Evolutionary conservation across 2,888 invertebrate species (phyloP), one percentile per base, ranked within the genome.

Genomic region (Patella ulyssiponensis): DNA sequence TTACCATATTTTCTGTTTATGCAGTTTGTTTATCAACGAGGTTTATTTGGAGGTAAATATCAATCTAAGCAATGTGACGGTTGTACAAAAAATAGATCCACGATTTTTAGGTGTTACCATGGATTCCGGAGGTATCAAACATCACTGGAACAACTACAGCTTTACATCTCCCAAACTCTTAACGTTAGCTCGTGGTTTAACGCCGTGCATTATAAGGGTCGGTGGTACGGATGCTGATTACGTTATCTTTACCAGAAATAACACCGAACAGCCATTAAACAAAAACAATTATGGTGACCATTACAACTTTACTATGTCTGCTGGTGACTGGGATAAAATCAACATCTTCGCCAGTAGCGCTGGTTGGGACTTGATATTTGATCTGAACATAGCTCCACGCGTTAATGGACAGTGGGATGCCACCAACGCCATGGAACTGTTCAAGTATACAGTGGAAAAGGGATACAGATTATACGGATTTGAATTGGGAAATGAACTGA

Each of bases 161-260:
- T 76, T 79, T 33, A 56, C 27, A 23, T 85, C 84, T 14, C 27
- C 51, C 12, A 77, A 77, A 71, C 70, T 94, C 76, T 80, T 92
- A 14, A 92, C 91, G 79, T 89, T 95, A 80, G 93, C 94, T 5
- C 87, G 90, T 75, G 93, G 93, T 23, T 90, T 95, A 78, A 92
- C 93, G 27, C 95, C 95, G n/a, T 94, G 94, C 27, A 94, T 94
- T 81, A 90, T 95, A 4, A 93, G 95, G 74, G 91, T 95, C 69
- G 95, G 95, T 4, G 95, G 95, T 15, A 95, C 94, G 44, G 93
- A 94, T 91, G 94, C 95, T 0, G 95, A 95, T 85, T 92, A 94
- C 69, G 92, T 95, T 51, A 93, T 93, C 79, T 95, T 95, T 69
- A 53, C 74, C 27, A 73, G 73, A 27, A n/a, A 69, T 5, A 73